Percentiles rank a stretch among this genome's conserved stretches.
phyloP scores from a whole-genome alignment of 2,888 invertebrate genomes.

The Athalia rosae region DNA sequence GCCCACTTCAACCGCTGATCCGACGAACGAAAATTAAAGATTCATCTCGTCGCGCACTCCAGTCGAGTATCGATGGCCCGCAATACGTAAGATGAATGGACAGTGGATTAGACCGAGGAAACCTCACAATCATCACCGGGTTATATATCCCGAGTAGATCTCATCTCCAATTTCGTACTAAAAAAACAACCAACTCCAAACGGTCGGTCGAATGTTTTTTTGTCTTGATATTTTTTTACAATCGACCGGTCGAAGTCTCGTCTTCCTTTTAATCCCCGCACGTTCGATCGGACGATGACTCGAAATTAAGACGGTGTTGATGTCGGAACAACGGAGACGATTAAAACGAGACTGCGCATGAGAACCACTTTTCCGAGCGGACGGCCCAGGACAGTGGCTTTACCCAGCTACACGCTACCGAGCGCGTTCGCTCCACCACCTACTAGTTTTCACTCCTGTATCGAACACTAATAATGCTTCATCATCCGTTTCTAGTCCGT shows the following conservation, averaged over 20 bases:
- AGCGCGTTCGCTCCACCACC: slow-evolving; percentile 20
- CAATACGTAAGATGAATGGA: slow-evolving; percentile 40
- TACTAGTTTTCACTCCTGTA: slow-evolving; percentile 53
- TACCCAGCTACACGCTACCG: slow-evolving; percentile 25
- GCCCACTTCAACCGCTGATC: slow-evolving; percentile 63
- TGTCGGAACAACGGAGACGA: not conserved
- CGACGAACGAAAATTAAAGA: slow-evolving; percentile 63
- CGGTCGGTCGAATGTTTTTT: not conserved
- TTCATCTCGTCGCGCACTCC: slow-evolving; percentile 68
- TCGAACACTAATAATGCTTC: slow-evolving; percentile 61
- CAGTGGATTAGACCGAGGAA: slow-evolving; percentile 7
- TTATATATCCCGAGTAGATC: slow-evolving; percentile 2
- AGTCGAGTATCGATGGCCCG: slow-evolving; percentile 63
- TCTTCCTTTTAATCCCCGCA: not conserved
- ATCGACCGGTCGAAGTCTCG: not conserved
- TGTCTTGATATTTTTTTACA: not conserved
- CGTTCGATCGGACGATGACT: not conserved
- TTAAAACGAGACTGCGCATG: slow-evolving; percentile 32
- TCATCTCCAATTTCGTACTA: slow-evolving; percentile 11
- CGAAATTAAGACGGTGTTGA: no score
- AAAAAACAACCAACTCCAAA: not conserved
- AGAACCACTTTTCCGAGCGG: slow-evolving; percentile 39
- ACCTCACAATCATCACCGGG: not conserved
- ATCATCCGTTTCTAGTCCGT: slow-evolving; percentile 57
- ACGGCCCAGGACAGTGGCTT: slow-evolving; percentile 38